phyloP scores from a whole-genome alignment of 2,797 vertebrate species.

The Betta splendens region DNA sequence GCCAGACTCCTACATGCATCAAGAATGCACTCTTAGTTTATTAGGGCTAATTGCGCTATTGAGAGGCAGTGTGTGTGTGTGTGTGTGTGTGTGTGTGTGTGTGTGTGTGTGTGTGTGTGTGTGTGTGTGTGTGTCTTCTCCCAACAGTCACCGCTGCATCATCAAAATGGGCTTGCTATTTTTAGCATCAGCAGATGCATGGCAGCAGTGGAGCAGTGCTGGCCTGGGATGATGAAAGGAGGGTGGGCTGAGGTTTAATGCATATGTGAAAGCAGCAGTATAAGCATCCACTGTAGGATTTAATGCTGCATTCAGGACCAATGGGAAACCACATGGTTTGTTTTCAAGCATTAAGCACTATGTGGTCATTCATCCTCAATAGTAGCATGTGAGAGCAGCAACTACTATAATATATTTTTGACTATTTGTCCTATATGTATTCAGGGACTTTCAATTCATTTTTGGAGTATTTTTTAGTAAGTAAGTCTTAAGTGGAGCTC shows the following conservation, averaged over 20 bases:
- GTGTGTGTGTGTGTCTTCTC: constrained; percentile 45
- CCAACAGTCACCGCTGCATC: constrained; percentile 73
- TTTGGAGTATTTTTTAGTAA: constrained; percentile 26
- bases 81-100: neutral
- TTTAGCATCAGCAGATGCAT: constrained; percentile 75
- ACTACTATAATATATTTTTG: no score
- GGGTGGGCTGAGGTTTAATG: constrained; percentile 26
- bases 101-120: constrained; percentile 16
- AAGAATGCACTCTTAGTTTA: constrained; percentile 67
- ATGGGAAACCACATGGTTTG: constrained; percentile 30
- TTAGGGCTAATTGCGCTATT: constrained; percentile 72
- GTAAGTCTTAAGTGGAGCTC: constrained; percentile 2
- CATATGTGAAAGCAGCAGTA: constrained; percentile 17
- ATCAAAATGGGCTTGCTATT: constrained; percentile 75
- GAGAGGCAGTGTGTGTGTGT: constrained; percentile 40
- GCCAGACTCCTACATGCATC: constrained; percentile 52
- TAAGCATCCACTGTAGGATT: constrained; percentile 38
- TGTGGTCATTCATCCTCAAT: neutral
- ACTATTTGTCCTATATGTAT: constrained; percentile 19
- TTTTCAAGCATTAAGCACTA: constrained; percentile 9
- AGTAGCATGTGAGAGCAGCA: no score
- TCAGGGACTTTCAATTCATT: constrained; percentile 10
- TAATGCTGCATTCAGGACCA: constrained; percentile 46
- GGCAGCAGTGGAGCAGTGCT: constrained; percentile 39
- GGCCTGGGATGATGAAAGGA: constrained; percentile 59